Conservation (phyloP, 2,888 invertebrate genomes). For the Cheilosia scutellata region DNA sequence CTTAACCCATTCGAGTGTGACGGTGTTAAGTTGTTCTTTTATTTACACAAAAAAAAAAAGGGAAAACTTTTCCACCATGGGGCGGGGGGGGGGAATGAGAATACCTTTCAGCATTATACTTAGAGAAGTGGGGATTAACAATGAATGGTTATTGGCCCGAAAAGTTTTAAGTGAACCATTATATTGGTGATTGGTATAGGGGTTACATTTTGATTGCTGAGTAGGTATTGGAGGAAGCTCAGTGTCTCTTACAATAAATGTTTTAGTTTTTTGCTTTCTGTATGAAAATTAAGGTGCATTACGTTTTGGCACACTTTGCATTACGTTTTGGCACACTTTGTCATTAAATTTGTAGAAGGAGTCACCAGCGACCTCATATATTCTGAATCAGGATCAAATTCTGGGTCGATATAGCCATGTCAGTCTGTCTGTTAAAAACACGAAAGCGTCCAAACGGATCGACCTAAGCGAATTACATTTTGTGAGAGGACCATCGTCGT, state of each 20-base stretch:
- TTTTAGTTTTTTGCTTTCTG: too few relatives aligned
- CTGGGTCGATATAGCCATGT: too few relatives aligned
- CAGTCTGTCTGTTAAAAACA: too few relatives aligned
- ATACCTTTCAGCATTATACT: slow-evolving; percentile 43
- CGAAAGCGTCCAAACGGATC: too few relatives aligned
- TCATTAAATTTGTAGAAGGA: too few relatives aligned
- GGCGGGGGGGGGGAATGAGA: background rate
- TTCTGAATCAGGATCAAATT: too few relatives aligned
- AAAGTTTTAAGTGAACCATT: slow-evolving; percentile 52
- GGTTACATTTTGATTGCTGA: slow-evolving; percentile 40
- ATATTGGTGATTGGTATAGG: slow-evolving; percentile 24
- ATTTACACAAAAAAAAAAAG: slow-evolving; percentile 14
- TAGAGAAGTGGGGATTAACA: slow-evolving; percentile 17
- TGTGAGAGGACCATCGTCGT: too few relatives aligned
- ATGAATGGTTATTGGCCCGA: slow-evolving; percentile 39
- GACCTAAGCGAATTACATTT: too few relatives aligned
- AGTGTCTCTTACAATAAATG: background rate
- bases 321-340: too few relatives aligned
- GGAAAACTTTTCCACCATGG: background rate
- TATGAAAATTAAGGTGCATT: too few relatives aligned
- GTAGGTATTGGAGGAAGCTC: background rate
- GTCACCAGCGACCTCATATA: too few relatives aligned
- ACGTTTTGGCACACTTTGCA: too few relatives aligned
- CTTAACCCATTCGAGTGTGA: slow-evolving; percentile 58
- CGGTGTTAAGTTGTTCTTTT: slow-evolving; percentile 66